Base-by-base conservation (phyloP, 2,888 invertebrate genomes). In the Tipula confusa region DNA sequence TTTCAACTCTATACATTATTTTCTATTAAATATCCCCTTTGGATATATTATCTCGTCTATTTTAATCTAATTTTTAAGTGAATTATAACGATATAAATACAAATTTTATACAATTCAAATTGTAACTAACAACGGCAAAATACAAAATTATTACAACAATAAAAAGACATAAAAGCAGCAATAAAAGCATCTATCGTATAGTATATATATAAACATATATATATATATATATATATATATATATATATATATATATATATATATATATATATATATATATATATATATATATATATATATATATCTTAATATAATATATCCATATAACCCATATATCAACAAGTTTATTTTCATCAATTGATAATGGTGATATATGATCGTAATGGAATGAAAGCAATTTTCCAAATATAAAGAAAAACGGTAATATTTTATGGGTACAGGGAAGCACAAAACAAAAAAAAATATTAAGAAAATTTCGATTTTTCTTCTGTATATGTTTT, bases 1-100 rank as follows among this genome's bases (percentile, higher is more conserved):
- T 33, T 64, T 13, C 24, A 64, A 64, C 64, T 24, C 64, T 11
- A 64, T 64, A 64, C 64, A 64, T 64, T 64, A 64, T 24, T 64
- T 64, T 64, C 64, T 64, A 64, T 64, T 64, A 64, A 64, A 64
- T 64, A 64, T 64, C 64, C 64, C 64, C 64, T 64, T 64, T 64
- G 64, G 64, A 64, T 64, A 64, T 24, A 64, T 64, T 64, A 64
- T 64, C 64, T 64, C 64, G 64, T 24, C 64, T 64, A 64, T 64
- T 64, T 64, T 64, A 64, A 64, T 64, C 64, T 64, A 64, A 64
- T 64, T 64, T 64, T 64, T 64, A 64, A 64, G 64, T 64, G 64
- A 64, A 64, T 64, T 64, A 64, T 64, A 64, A 64, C 64, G 24
- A 64, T 64, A 64, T 64, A 64, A 64, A 64, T 64, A 64, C 64